Conservation (phyloP, 2,113 vertebrate genomes). For the Hydrolagus affinis region DNA sequence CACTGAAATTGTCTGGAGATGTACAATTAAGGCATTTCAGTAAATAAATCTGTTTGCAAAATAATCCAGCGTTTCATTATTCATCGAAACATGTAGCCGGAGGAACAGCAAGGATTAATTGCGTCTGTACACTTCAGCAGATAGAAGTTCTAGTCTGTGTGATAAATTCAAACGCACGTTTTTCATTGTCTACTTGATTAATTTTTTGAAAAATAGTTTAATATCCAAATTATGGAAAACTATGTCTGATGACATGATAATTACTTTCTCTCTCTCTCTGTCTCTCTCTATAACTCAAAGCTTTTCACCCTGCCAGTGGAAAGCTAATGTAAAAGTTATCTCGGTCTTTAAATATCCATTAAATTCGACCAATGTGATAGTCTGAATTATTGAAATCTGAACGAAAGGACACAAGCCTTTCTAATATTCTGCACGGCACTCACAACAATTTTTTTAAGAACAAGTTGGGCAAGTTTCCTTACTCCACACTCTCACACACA, state of each 20-base stretch:
- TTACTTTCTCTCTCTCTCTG: neutral
- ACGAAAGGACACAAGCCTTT: neutral
- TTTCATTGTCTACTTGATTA: neutral
- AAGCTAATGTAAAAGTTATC: neutral
- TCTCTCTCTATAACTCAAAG: neutral
- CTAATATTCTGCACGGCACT: neutral
- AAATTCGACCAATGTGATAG: neutral
- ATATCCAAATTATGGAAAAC: conserved; percentile 1
- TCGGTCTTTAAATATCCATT: neutral
- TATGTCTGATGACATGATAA: neutral
- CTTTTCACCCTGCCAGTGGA: neutral
- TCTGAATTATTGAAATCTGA: neutral
- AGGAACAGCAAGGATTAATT: neutral
- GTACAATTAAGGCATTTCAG: neutral
- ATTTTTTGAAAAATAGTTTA: neutral
- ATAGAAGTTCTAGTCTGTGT: no score
- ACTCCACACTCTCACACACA: no score
- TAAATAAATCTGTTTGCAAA: neutral
- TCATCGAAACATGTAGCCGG: neutral
- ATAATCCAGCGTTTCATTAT: neutral
- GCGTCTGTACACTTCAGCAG: neutral
- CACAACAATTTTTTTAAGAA: neutral
- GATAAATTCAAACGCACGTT: neutral
- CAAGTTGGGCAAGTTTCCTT: no score
- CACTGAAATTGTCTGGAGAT: no score